Base-by-base conservation (phyloP, 2,888 invertebrate species). In the Pseudoips prasinana region DNA sequence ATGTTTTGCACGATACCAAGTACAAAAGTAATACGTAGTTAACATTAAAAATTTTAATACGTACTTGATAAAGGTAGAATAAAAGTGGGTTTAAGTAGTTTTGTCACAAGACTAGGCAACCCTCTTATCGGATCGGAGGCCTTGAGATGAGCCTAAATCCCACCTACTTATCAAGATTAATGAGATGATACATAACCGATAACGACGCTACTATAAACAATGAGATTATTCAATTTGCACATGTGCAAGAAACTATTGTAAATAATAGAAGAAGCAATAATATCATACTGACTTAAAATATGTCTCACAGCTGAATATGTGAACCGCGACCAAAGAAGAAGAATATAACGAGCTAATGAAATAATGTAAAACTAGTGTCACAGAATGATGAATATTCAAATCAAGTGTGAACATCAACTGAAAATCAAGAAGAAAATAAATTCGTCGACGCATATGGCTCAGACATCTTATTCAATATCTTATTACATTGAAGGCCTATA, bases 141-240 rank as follows among this genome's bases (percentile, higher is more conserved):
- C 83, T 83, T 82, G 78, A 66, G 70, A 73, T 72, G 70, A 76
- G 64, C 66, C 58, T 55, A 56, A 64, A 67, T 70, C 69, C 64
- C 44, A 69, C 65, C 64, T 62, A 56, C 71, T 81, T 81, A 83
- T 82, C 79, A 71, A 76, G 82, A 79, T 82, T 79, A 78, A 70
- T 63, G 64, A 59, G 63, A 64, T 63, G 49, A 51, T 59, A 55
- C 49, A 58, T 47, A 48, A 37, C 29, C 26, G 61, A 63, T 61
- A 55, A 43, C 42, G 38, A 31, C 47, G 53, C 29, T 29, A 42
- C 32, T 29, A 19, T 14, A 25, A 33, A 43, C 20, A 22, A 10
- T 33, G 25, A 36, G 30, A 40, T 38, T 32, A 41, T 36, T 9
- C 10, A 31, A 42, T 56, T 10, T 31, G 26, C 17, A 32, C 19